Conservation (phyloP, 92 coral and sea anemone species). For the Porites rus region DNA sequence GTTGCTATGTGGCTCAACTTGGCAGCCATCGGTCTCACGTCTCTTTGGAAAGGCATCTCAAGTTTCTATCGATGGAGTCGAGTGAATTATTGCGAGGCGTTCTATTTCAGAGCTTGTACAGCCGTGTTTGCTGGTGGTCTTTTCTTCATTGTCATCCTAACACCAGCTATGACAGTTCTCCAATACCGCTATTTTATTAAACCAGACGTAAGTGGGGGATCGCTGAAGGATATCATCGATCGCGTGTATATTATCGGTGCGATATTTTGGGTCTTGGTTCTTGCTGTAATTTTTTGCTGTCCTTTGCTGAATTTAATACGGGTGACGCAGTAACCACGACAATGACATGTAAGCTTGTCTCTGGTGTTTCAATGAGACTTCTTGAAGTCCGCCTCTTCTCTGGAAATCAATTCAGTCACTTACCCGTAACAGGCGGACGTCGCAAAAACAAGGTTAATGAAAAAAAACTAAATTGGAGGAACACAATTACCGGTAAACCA, state of each 20-base stretch:
- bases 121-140: constrained; percentile 88
- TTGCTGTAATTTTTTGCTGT: constrained; percentile 84
- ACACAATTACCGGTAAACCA: too few species aligned
- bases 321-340: constrained; percentile 59
- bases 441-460: too few species aligned
- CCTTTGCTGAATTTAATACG: constrained; percentile 90
- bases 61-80: constrained; percentile 96
- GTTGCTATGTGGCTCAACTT: constrained; percentile 76
- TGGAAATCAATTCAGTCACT: too few species aligned
- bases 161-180: constrained; percentile 95
- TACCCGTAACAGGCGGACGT: too few species aligned
- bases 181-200: constrained; percentile 82
- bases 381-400: too few species aligned
- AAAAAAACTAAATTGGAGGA: too few species aligned
- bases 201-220: constrained; percentile 66
- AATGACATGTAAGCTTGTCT: neutral
- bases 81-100: constrained; percentile 75
- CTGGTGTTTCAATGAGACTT: too few species aligned
- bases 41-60: constrained; percentile 96
- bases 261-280: constrained; percentile 86
- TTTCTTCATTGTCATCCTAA: constrained; percentile 81
- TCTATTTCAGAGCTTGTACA: constrained; percentile 87
- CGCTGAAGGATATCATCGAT: constrained; percentile 84
- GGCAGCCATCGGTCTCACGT: constrained; percentile 86
- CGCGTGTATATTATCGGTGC: constrained; percentile 87